phyloP scores from a whole-genome alignment of 2,113 vertebrate genomes.

The Scomber japonicus region DNA sequence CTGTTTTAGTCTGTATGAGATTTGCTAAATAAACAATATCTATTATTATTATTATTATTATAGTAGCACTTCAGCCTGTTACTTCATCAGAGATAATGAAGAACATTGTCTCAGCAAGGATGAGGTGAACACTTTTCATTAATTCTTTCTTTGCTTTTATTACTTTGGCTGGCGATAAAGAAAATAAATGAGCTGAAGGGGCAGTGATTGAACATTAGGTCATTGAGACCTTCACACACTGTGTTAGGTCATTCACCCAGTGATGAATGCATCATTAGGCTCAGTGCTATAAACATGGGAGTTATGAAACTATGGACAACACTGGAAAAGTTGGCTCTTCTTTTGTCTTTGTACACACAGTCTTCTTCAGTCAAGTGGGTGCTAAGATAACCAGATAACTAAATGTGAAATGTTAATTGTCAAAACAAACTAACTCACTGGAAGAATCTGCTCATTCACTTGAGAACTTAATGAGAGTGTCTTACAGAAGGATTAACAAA shows the following conservation, averaged over 20 bases:
- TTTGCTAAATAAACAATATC: neutral
- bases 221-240: conserved; percentile 23
- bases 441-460: neutral
- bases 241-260: conserved; percentile 46
- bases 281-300: conserved; percentile 15
- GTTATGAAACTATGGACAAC: conserved; percentile 7
- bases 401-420: neutral
- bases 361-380: neutral
- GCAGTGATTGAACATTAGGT: conserved; percentile 49
- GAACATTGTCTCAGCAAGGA: conserved; percentile 3
- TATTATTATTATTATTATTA: conserved; percentile 26
- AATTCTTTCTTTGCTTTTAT: conserved; percentile 46
- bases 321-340: neutral
- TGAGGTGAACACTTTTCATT: neutral
- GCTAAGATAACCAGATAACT: neutral
- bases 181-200: conserved; percentile 47
- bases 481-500: neutral
- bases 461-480: neutral
- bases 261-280: conserved; percentile 18
- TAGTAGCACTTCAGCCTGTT: neutral
- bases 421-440: neutral
- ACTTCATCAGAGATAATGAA: conserved; percentile 32
- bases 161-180: conserved; percentile 43
- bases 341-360: neutral
- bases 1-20: conserved; percentile 3